A percentile compares a stretch with the other conserved stretches of the same genome.
Evolutionary conservation across 2,797 vertebrate species (phyloP).

Genomic region (Mastacembelus armatus): DNA sequence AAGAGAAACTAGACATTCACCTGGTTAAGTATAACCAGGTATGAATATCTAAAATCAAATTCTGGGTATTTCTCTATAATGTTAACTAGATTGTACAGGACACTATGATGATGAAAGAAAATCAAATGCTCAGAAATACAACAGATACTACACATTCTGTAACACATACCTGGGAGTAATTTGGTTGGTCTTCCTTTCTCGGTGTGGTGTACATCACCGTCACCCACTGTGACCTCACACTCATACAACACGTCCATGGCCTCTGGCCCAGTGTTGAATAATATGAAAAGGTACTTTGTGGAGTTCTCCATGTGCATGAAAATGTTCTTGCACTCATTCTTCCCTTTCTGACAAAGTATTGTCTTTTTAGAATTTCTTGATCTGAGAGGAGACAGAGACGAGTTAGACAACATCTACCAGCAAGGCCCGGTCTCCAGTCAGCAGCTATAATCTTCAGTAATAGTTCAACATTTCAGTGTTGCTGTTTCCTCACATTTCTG

Average conservation of each 20-base stretch:
- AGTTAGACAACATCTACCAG: neutral
- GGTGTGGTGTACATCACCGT: rapidly evolving
- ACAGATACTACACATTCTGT: too few relatives aligned
- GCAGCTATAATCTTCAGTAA: too few relatives aligned
- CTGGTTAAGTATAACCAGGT: too few relatives aligned
- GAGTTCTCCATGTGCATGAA: neutral
- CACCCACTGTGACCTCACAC: conserved; percentile 35
- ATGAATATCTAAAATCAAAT: too few relatives aligned
- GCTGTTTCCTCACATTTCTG: too few relatives aligned
- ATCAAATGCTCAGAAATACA: too few relatives aligned
- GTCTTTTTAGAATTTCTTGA: rapidly evolving
- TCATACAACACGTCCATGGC: conserved; percentile 8
- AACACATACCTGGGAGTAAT: conserved; percentile 33
- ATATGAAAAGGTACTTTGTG: conserved; percentile 29
- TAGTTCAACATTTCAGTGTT: too few relatives aligned
- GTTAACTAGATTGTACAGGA: too few relatives aligned
- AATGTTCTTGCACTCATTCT: neutral
- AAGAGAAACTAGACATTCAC: too few relatives aligned
- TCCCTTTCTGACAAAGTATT: conserved; percentile 16
- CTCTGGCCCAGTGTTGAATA: conserved; percentile 9
- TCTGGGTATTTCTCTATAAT: too few relatives aligned
- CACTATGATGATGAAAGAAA: too few relatives aligned
- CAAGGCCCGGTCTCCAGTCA: too few relatives aligned
- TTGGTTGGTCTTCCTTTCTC: rapidly evolving
- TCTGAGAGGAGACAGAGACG: conserved; percentile 15